These are phyloP conservation scores for Aquatica leii DNA, from an alignment of 2,888 invertebrate species.

Conservation along the genomic window DNA sequence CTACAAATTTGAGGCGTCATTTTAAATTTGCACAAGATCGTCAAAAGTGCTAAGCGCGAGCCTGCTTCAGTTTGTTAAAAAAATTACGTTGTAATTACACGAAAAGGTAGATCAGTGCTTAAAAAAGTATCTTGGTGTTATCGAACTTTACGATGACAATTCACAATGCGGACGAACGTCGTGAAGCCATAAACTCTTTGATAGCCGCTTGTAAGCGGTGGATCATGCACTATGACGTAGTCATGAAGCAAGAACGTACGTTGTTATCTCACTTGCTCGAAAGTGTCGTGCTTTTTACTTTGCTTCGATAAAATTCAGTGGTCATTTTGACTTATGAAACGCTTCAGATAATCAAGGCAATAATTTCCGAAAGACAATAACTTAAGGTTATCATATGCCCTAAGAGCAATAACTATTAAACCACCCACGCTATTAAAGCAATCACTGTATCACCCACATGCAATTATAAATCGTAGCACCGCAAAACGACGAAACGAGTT, in stretches of 20 bases:
- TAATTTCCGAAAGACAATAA: constrained; percentile 29
- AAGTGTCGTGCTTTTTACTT: background rate
- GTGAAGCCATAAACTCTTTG: constrained; percentile 35
- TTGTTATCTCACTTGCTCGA: constrained; percentile 24
- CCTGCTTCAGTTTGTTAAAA: no score
- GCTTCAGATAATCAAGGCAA: constrained; percentile 13
- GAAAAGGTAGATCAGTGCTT: no score
- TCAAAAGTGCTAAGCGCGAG: no score
- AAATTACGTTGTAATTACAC: no score
- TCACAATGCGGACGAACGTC: constrained; percentile 30
- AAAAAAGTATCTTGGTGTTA: constrained; percentile 23
- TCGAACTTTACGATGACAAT: constrained; percentile 31
- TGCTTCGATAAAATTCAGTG: no score
- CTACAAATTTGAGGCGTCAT: no score
- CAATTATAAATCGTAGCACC: constrained; percentile 34
- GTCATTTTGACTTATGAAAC: no score
- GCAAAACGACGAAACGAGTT: constrained; percentile 16
- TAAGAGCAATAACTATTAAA: constrained; percentile 39
- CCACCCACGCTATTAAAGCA: constrained; percentile 39
- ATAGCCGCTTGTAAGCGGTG: constrained; percentile 31
- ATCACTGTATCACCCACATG: constrained; percentile 40
- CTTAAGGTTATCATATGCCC: constrained; percentile 38
- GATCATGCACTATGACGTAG: constrained; percentile 29
- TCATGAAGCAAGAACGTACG: constrained; percentile 24
- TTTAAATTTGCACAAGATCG: no score